Conservation (phyloP, 2,113 vertebrate genomes). For the Callaeas wilsoni region DNA sequence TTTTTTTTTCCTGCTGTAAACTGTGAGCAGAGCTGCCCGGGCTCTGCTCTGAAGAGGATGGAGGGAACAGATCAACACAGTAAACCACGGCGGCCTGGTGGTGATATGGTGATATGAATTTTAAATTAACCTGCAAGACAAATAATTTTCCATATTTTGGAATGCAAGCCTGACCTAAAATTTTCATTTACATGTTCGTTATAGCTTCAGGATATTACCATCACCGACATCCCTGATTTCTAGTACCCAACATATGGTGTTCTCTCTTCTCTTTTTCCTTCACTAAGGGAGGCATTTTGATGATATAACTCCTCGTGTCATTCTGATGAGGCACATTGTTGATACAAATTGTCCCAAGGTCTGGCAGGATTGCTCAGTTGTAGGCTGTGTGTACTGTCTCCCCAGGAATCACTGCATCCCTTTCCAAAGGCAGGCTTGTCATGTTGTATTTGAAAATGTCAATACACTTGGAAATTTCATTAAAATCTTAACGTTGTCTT, state of each 20-base stretch:
- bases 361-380: background rate
- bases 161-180: background rate
- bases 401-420: background rate
- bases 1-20: background rate
- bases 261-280: background rate
- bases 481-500: background rate
- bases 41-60: background rate
- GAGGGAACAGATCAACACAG: background rate
- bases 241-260: accelerated
- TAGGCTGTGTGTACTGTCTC: background rate
- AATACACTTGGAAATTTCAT: background rate
- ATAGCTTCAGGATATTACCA: background rate
- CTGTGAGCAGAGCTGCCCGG: background rate
- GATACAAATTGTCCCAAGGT: background rate
- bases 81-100: background rate
- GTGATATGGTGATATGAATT: background rate
- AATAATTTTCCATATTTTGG: background rate
- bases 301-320: background rate
- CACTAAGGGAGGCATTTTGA: background rate
- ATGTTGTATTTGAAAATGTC: background rate
- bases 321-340: background rate
- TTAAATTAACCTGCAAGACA: background rate
- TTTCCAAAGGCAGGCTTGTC: background rate
- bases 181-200: background rate
- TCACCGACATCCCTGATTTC: background rate